Evolutionary conservation across 2,797 vertebrate species (phyloP), one percentile per base, ranked within the genome.

Genomic region (Myiotriccus ornatus): DNA sequence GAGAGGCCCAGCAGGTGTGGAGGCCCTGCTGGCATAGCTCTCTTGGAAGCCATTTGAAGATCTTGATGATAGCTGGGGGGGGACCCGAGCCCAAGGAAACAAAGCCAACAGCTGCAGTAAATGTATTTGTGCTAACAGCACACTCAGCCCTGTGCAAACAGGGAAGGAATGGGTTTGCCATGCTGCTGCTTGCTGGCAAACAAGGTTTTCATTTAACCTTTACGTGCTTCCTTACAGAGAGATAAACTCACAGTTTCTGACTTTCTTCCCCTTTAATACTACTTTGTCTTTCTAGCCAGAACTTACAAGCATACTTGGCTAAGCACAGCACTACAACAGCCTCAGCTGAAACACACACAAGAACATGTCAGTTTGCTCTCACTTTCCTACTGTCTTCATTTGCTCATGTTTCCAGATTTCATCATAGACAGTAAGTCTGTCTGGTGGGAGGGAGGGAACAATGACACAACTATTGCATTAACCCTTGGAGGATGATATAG

Each of bases 401-500:
- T 89, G 67, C 34, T 73, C 63, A 62, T 24, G 37, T 50, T 85
- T 64, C 75, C 68, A 89, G 85, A 84, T 92, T 84, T 87, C 81
- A 79, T 82, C 77, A 39, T 27, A 52, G 22, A 28, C 5, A 2
- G 43, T 19, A 65, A 65, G 23, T n/a, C 70, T 88, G 57, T 28
- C 39, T 71, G 53, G 19, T 16, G 14, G 24, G 6, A 3, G 21
- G 21, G 24, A 5, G 18, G 4, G 2, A 49, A 60, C 20, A 63
- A 74, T 43, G 19, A 83, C 55, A 56, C 59, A 87, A 44, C 81
- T 60, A 12, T 32, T 39, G 37, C 41, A 27, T 64, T 86, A 82
- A 53, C 34, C 35, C 43, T 64, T 34, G 55, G 67, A 84, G 27
- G 50, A 57, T 22, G 46, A 65, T 19, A 55, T 21, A 70, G 55